phyloP scores from a whole-genome alignment of 2,797 vertebrate species.

The Pseudopleuronectes americanus region DNA sequence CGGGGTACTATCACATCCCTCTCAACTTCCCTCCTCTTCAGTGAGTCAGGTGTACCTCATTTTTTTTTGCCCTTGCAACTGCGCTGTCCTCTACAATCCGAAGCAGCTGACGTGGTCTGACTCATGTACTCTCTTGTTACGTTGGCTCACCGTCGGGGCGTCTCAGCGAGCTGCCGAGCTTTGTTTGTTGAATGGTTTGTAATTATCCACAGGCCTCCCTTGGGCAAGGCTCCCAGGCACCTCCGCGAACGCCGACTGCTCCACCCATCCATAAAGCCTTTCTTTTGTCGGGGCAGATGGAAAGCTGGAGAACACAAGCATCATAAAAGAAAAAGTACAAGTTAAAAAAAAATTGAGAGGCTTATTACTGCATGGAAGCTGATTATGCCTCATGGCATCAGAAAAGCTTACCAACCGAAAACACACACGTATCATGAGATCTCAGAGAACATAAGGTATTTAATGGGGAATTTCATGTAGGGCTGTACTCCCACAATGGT shows the following conservation, averaged over 20 bases:
- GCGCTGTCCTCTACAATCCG: slow-evolving; percentile 34
- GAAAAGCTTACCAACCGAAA: slow-evolving; percentile 21
- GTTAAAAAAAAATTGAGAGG: not conserved
- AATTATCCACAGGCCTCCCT: slow-evolving; percentile 79
- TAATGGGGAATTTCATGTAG: slow-evolving; percentile 40
- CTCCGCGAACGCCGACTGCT: slow-evolving; percentile 53
- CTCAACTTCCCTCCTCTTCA: slow-evolving; percentile 11
- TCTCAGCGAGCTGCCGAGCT: slow-evolving; percentile 52
- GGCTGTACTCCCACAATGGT: slow-evolving; percentile 33
- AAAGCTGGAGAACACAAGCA: slow-evolving; percentile 21
- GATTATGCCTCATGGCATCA: not conserved
- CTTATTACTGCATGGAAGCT: not conserved
- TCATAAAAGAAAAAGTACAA: slow-evolving; percentile 15
- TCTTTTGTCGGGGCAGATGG: slow-evolving; percentile 31
- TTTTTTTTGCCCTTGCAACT: slow-evolving; percentile 20
- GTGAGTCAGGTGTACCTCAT: slow-evolving; percentile 40
- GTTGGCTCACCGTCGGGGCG: slow-evolving; percentile 59
- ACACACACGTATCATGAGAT: slow-evolving; percentile 15
- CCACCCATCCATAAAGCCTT: slow-evolving; percentile 48
- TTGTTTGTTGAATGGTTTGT: slow-evolving; percentile 79
- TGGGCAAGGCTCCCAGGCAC: slow-evolving; percentile 71
- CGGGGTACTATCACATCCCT: slow-evolving; percentile 7
- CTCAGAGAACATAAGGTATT: slow-evolving; percentile 32
- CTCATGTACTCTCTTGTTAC: slow-evolving; percentile 50
- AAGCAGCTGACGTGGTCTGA: slow-evolving; percentile 46